Conservation (phyloP, 2,797 vertebrate genomes). For the Poeciliopsis presidionis region DNA sequence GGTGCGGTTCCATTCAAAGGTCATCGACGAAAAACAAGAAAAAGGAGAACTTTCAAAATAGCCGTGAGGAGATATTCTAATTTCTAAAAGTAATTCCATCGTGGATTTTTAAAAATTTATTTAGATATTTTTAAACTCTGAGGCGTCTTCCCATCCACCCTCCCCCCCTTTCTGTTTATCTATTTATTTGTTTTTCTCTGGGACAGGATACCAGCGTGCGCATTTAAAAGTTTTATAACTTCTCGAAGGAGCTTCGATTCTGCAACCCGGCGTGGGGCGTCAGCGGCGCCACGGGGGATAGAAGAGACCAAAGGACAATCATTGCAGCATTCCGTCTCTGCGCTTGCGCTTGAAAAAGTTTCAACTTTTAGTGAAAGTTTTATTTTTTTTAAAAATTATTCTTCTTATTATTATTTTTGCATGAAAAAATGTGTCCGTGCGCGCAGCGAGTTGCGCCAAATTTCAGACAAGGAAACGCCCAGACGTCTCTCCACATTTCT, state of each 20-base stretch:
- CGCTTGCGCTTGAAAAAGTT: background rate
- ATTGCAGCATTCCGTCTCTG: background rate
- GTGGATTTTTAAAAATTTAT: background rate
- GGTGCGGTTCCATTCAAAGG: constrained; percentile 68
- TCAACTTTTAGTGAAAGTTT: background rate
- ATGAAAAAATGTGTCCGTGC: background rate
- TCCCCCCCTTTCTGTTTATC: background rate
- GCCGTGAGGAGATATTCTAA: constrained; percentile 18
- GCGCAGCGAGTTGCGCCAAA: constrained; percentile 12
- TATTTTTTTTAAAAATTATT: too few relatives aligned
- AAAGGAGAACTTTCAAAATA: constrained; percentile 30
- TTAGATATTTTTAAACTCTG: background rate
- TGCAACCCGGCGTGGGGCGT: background rate
- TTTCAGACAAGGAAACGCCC: background rate
- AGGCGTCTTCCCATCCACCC: background rate
- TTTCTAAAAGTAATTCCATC: constrained; percentile 16
- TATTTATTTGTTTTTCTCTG: background rate
- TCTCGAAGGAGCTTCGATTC: background rate
- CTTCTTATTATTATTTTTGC: background rate
- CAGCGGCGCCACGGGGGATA: background rate
- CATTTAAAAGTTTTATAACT: background rate
- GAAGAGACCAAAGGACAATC: background rate
- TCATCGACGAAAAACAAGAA: constrained; percentile 55
- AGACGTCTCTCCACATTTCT: constrained; percentile 27
- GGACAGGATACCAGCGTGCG: background rate